Evolutionary conservation across 1,140 invertebrate genomes (phyloP), one percentile per base, ranked within the genome.

Genomic region (Drosophila navojoa): DNA sequence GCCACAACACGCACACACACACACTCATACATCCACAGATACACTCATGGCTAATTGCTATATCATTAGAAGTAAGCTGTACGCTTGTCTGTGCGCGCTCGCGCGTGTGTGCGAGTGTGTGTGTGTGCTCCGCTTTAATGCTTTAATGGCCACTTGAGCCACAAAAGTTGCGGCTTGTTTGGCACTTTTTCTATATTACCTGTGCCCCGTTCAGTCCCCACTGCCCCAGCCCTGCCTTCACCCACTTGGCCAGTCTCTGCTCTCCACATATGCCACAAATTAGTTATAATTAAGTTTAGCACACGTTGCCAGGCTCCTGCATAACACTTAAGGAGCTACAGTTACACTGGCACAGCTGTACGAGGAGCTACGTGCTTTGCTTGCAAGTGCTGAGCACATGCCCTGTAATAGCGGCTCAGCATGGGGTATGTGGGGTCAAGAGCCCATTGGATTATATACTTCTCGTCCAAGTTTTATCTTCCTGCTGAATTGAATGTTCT

Each of bases 281-380:
- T 87, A 89, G 82, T 87, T 87, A 87, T 87, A 87, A 87, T 87
- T 87, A 89, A 87, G 84, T 87, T 79, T 76, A 79, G 82, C 82
- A 81, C 81, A 84, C 74, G 77, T 77, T 74, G 70, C 60, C 67
- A 62, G 49, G 54, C 53, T 61, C 50, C 74, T 74, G 72, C 58
- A 76, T 58, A 72, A 74, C 76, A 73, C 68, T 81, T 79, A 79
- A 79, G 75, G 16, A 73, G 77, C 62, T 69, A 61, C 70, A 69
- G 79, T 79, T 82, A 82, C 79, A 77, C 22, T 53, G 49, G 42
- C 71, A 61, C 64, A 69, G 63, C 49, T 68, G 64, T 50, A 60
- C 44, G 35, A 50, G 57, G 15, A 59, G 77, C 68, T 82, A 82
- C 80, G 80, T 82, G 79, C 79, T 53, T 35, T 42, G 63, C 71